Evolutionary conservation across 1,140 invertebrate species (phyloP).

Genomic region (Acromyrmex heyeri): DNA sequence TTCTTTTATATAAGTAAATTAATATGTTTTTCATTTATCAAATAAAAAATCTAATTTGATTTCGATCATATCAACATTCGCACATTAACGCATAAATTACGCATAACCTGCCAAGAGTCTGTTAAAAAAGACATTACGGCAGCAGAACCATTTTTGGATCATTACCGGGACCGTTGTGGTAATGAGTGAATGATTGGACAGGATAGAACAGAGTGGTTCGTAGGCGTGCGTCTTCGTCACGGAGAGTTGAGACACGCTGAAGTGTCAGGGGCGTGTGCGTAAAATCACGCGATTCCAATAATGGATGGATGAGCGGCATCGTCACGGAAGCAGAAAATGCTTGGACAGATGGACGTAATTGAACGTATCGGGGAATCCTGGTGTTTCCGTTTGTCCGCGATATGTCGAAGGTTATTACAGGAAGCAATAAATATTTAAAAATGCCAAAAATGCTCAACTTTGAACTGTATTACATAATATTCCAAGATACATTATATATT

Average conservation of each 20-base stretch:
- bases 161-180: conserved; percentile 39
- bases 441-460: neutral
- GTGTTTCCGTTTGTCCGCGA: neutral
- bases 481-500: conserved; percentile 7
- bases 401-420: neutral
- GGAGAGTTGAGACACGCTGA: conserved; percentile 43
- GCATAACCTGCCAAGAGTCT: neutral
- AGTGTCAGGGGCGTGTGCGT: conserved; percentile 62
- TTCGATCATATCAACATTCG: neutral
- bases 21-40: neutral
- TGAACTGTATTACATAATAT: neutral
- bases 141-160: conserved; percentile 19
- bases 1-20: neutral
- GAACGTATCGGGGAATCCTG: conserved; percentile 41
- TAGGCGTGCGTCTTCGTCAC: conserved; percentile 61
- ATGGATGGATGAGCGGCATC: conserved; percentile 2
- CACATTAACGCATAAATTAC: neutral
- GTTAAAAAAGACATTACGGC: conserved; percentile 46
- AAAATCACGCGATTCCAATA: conserved; percentile 66
- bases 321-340: conserved; percentile 55
- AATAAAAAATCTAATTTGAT: neutral
- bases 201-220: conserved; percentile 41
- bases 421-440: conserved; percentile 1
- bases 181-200: conserved; percentile 44
- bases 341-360: conserved; percentile 57